Evolutionary conservation across 1,140 invertebrate genomes (phyloP).

Genomic region (Brachionus koreanus): DNA sequence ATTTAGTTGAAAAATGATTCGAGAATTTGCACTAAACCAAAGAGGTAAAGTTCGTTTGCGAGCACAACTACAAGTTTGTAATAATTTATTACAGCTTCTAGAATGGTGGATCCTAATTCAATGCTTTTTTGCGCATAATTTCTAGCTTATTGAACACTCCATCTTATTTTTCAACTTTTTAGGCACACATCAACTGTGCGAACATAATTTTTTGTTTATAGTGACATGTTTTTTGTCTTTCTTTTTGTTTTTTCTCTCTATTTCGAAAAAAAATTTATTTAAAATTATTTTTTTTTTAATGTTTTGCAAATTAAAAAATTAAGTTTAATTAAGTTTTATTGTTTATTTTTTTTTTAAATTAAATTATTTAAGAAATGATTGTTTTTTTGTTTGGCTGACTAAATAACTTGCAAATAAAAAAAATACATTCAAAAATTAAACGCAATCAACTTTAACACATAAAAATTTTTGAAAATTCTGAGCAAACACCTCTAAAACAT

Average conservation of each 20-base stretch:
- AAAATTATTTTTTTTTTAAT: no score
- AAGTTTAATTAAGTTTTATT: no score
- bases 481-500: no score
- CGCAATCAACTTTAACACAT: no score
- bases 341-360: no score
- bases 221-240: background rate
- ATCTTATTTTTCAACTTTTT: background rate
- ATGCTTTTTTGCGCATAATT: background rate
- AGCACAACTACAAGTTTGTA: background rate
- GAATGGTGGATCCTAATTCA: constrained; percentile 14
- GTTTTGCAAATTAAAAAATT: no score
- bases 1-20: constrained; percentile 15
- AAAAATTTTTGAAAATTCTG: no score
- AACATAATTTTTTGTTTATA: background rate
- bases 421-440: no score
- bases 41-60: background rate
- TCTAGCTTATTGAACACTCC: background rate
- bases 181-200: background rate
- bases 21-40: background rate
- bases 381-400: no score
- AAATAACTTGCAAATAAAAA: no score
- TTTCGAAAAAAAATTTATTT: background rate
- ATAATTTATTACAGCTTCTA: background rate
- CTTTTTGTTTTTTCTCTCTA: background rate
- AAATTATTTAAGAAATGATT: no score